phyloP scores from a whole-genome alignment of 2,888 invertebrate genomes.

The Phytoseiulus persimilis region DNA sequence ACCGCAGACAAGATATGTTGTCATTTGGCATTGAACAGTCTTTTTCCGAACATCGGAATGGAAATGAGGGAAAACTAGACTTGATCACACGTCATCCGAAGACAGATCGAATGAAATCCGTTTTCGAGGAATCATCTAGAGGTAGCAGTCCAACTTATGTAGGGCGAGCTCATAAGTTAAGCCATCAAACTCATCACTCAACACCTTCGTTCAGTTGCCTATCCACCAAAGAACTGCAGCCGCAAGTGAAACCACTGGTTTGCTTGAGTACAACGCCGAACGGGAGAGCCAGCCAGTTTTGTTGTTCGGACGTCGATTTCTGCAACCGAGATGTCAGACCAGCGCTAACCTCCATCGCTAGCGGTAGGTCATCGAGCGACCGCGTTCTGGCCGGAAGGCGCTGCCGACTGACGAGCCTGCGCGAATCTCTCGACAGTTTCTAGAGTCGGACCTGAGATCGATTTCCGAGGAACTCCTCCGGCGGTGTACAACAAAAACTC shows the following conservation, averaged over 20 bases:
- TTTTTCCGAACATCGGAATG: background rate
- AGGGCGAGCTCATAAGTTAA: background rate
- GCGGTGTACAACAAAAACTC: background rate
- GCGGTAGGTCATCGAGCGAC: constrained; percentile 40
- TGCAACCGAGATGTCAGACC: constrained; percentile 56
- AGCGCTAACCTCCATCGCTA: constrained; percentile 48
- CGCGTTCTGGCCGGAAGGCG: background rate
- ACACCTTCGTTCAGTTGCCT: constrained; percentile 52
- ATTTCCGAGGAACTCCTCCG: background rate
- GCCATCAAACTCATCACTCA: background rate
- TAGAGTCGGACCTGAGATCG: too few species aligned
- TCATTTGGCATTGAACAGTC: background rate
- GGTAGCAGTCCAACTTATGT: background rate
- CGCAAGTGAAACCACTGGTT: constrained; percentile 57
- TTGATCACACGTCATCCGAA: too few species aligned
- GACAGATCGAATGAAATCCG: background rate
- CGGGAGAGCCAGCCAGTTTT: constrained; percentile 45
- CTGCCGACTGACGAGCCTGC: background rate
- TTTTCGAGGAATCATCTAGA: too few species aligned
- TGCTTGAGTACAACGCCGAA: constrained; percentile 50
- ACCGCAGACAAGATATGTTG: background rate
- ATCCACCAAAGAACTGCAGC: constrained; percentile 55
- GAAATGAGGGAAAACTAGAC: background rate
- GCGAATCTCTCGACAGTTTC: background rate
- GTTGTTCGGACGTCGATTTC: constrained; percentile 57